These are phyloP conservation scores for Musca vetustissima DNA, from an alignment of 1,140 invertebrate genomes.

Conservation along the genomic window DNA sequence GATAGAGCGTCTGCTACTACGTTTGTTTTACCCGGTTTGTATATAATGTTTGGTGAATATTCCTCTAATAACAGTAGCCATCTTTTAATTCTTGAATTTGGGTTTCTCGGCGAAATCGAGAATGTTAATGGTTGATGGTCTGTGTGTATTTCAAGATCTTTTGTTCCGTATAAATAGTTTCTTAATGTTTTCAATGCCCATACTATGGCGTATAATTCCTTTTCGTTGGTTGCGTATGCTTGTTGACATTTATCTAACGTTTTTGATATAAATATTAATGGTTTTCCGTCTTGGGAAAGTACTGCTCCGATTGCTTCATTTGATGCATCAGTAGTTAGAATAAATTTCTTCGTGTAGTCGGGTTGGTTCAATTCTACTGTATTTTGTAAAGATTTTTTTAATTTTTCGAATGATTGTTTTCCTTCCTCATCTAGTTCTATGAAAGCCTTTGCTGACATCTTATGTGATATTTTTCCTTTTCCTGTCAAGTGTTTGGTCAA, in stretches of 20 bases:
- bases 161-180: slow-evolving; percentile 37
- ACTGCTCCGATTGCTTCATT: slow-evolving; percentile 40
- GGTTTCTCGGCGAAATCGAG: slow-evolving; percentile 50
- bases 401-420: slow-evolving; percentile 46
- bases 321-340: slow-evolving; percentile 39
- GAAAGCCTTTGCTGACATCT: slow-evolving; percentile 14
- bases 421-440: slow-evolving; percentile 22
- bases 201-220: slow-evolving; percentile 52
- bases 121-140: slow-evolving; percentile 54
- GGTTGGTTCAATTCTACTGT: slow-evolving; percentile 46
- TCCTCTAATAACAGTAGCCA: slow-evolving; percentile 44
- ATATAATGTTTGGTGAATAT: slow-evolving; percentile 48
- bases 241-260: slow-evolving; percentile 49
- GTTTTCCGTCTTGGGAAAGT: slow-evolving; percentile 40
- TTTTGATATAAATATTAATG: slow-evolving; percentile 32
- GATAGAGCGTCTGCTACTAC: slow-evolving; percentile 23
- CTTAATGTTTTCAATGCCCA: slow-evolving; percentile 52
- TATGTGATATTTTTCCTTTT: slow-evolving; percentile 30
- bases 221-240: slow-evolving; percentile 37
- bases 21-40: slow-evolving; percentile 31
- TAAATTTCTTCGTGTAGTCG: slow-evolving; percentile 40
- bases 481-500: slow-evolving; percentile 31
- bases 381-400: slow-evolving; percentile 50
- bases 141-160: slow-evolving; percentile 36
- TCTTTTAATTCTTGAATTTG: slow-evolving; percentile 43